A percentile compares a stretch with the other conserved stretches of the same genome.
Conservation (phyloP, 2,888 invertebrate genomes). For the Gnatocerus cornutus region DNA sequence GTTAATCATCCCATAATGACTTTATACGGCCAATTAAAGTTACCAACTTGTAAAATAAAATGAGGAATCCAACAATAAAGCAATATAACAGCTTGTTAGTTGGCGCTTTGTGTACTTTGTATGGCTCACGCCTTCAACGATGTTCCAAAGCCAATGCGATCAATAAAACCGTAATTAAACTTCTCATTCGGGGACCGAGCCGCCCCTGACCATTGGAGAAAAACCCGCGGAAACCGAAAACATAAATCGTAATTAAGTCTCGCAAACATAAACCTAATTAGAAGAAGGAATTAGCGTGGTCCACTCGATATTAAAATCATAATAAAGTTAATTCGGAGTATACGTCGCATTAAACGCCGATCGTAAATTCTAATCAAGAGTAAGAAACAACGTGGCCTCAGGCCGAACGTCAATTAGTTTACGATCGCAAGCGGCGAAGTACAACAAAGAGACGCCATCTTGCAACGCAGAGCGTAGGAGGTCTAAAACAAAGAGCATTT, state of each 20-base stretch:
- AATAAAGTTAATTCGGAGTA: slow-evolving; percentile 65
- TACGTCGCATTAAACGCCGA: slow-evolving; percentile 60
- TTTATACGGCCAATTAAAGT: slow-evolving; percentile 58
- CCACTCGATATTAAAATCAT: slow-evolving; percentile 60
- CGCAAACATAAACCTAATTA: slow-evolving; percentile 52
- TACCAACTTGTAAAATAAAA: slow-evolving; percentile 59
- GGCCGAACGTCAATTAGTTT: slow-evolving; percentile 64
- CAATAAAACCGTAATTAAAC: slow-evolving; percentile 47
- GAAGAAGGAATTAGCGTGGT: slow-evolving; percentile 34
- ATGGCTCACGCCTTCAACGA: slow-evolving; percentile 51
- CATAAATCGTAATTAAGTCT: slow-evolving; percentile 42
- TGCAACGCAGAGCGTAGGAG: slow-evolving; percentile 33
- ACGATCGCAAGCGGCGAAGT: slow-evolving; percentile 59
- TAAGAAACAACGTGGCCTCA: slow-evolving; percentile 57
- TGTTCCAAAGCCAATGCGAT: slow-evolving; percentile 37
- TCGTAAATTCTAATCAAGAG: slow-evolving; percentile 65
- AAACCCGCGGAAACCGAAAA: slow-evolving; percentile 19
- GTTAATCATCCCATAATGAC: slow-evolving; percentile 55
- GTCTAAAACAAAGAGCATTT: slow-evolving; percentile 8
- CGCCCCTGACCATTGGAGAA: slow-evolving; percentile 17
- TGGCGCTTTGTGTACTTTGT: slow-evolving; percentile 55
- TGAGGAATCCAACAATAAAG: slow-evolving; percentile 58
- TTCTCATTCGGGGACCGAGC: slow-evolving; percentile 16
- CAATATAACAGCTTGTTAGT: slow-evolving; percentile 60
- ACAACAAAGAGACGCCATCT: slow-evolving; percentile 52